Base-by-base conservation (phyloP, 2,113 vertebrate species). In the Istiophorus platypterus region DNA sequence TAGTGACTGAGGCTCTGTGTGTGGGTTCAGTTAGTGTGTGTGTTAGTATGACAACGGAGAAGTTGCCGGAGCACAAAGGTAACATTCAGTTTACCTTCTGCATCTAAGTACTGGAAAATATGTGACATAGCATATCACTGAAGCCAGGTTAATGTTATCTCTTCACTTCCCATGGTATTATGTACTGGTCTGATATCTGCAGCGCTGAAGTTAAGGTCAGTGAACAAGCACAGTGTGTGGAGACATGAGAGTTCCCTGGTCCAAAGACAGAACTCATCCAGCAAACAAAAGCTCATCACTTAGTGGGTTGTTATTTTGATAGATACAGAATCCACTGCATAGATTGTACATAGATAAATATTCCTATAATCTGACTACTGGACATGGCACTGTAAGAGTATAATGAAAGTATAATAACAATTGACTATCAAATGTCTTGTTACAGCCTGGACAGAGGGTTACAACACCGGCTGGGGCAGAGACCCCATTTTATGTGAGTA, bases 81-180 rank as follows among this genome's bases (percentile, higher is more conserved):
- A 75, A 92, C 90, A 87, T 84, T 93, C 85, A 89, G 68, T 61
- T 47, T 81, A 64, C 83, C 56, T 49, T 86, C 70, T 72, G 68
- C 78, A 67, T 64, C 18, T 47, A 83, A 86, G 86, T 70, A 87
- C 77, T 84, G 92, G 89, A 91, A 93, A 89, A 88, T 84, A 81
- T 86, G 85, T 84, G 65, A 79, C 69, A 70, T 80, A 65, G 81
- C 87, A 80, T 57, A 52, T 70, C 63, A 88, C 69, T 73, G 79
- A 86, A 83, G 84, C 65, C 78, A 76, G 78, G 83, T 90, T 85
- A 86, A 80, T 78, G 83, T 90, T 93, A 92, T 92, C 90, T 84
- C 78, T 78, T 45, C 72, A 42, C 56, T 89, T 91, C 85, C 91
- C 81, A 84, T 90, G 84, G 72, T 72, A 61, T 73, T 76, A 71